Evolutionary conservation across 92 coral and sea anemone species (phyloP), one percentile per base, ranked within the genome.

Genomic region (Muricea muricata): DNA sequence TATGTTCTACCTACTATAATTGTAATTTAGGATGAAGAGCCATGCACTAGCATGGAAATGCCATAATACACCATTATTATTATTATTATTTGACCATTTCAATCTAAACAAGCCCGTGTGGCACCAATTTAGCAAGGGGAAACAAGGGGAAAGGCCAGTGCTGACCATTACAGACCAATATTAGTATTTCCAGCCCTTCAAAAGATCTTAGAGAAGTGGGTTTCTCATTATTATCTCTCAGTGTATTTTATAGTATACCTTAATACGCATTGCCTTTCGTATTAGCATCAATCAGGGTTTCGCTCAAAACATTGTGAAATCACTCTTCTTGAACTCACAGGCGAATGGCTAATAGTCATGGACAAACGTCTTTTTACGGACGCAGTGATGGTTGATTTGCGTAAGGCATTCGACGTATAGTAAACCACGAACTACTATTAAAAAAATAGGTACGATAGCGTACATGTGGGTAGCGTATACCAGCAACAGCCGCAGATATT

Each of bases 161-260:
- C 63, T 20, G 79, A 69, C 82, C 83, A 88, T 39, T 88, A 76
- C 69, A 54, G 91, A 30, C 91, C 88, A 33, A 83, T 88, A 57
- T 88, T 46, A 52, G 20, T 70, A n/a, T 28, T 69, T 52, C 28
- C 79, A 26, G 66, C 1, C 70, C 69, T 52, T 32, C 67, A 74
- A 28, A 78, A 83, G 78, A 56, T 83, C 65, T 70, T 88, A 23
- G 85, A 88, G 78, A 86, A 84, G 74, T 78, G 72, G 9, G 50
- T 45, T 45, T 45, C n/a, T n/a, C n/a, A n/a, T n/a, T n/a, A n/a
- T n/a, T n/a, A n/a, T n/a, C n/a, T n/a, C n/a, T n/a, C n/a, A n/a
- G n/a, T n/a, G n/a, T n/a, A n/a, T n/a, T n/a, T n/a, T n/a, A n/a
- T n/a, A n/a, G n/a, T n/a, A n/a, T n/a, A n/a, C n/a, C n/a, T n/a